Conservation (phyloP, 2,113 vertebrate species). For the Caracal caracal region DNA sequence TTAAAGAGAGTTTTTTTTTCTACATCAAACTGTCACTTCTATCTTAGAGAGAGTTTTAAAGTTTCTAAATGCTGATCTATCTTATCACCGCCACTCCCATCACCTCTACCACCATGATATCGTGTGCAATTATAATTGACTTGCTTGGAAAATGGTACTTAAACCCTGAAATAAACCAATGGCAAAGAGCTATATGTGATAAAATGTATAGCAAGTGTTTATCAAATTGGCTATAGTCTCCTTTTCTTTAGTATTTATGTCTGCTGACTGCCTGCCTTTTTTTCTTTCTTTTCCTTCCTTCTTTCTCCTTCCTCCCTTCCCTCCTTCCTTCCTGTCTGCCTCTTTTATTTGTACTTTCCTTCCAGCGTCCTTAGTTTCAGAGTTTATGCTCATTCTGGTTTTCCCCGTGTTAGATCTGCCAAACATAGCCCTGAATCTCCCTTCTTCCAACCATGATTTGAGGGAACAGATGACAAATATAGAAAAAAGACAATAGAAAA, state of each 20-base stretch:
- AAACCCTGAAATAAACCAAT: conserved; percentile 64
- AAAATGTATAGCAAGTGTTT: conserved; percentile 71
- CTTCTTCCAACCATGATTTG: neutral
- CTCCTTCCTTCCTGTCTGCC: neutral
- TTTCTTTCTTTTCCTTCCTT: neutral
- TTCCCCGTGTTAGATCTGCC: neutral
- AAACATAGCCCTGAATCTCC: neutral
- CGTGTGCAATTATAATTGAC: conserved; percentile 44
- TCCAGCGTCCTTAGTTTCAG: conserved; percentile 37
- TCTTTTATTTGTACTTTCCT: conserved; percentile 12
- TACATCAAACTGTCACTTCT: conserved; percentile 1
- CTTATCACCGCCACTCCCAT: neutral
- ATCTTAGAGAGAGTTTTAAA: conserved; percentile 28
- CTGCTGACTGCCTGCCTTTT: neutral
- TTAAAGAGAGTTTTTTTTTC: conserved; percentile 21
- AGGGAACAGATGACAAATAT: neutral
- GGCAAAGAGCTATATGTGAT: conserved; percentile 70
- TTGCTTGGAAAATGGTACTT: conserved; percentile 74
- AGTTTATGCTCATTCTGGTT: neutral
- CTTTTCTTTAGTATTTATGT: conserved; percentile 63
- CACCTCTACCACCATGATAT: neutral
- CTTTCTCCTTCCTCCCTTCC: neutral
- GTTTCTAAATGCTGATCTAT: conserved; percentile 11
- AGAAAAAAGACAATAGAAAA: neutral
- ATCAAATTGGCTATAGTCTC: conserved; percentile 62